Base-by-base conservation (phyloP, 2,888 invertebrate genomes). In the Apodemia mormo region DNA sequence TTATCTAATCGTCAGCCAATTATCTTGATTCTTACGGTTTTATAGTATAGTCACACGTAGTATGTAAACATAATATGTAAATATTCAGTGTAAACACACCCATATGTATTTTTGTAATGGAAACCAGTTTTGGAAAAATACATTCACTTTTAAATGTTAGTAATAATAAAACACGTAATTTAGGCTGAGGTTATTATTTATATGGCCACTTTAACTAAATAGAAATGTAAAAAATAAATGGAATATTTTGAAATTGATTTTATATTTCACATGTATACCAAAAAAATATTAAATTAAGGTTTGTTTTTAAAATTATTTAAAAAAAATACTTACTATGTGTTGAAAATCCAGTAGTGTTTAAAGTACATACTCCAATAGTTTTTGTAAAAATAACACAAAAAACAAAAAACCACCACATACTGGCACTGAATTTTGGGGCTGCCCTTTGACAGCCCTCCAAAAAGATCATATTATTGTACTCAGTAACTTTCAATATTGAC, bases 401-500 rank as follows among this genome's bases (percentile, higher is more conserved):
- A 81, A 92, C 84, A 82, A 92, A 80, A 85, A 90, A 91, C 90
- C 90, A 93, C 93, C 92, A 94, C 93, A 94, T 94, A 82, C 82
- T 92, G 87, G 84, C 87, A 91, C 90, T 83, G 81, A 84, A 89
- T 89, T 91, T 89, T 86, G 89, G 92, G 93, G 92, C 92, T 92
- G 93, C 87, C 92, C 85, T 82, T 80, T 83, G 92, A 93, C 93
- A 93, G 92, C 93, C 93, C 93, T 87, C 90, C 88, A 88, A 92
- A 89, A 87, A 82, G 88, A 85, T 85, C 90, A 89, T 88, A 71
- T 75, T 78, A 86, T 84, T 73, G 90, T 88, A 86, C 86, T 85
- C 82, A 83, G 76, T 87, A 92, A 91, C 90, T 92, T 90, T 92
- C 88, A 86, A 85, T 88, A 87, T 88, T 82, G 81, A 76, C 80